Base-by-base conservation (phyloP, 2,113 vertebrate species). In the Nettapus auritus region DNA sequence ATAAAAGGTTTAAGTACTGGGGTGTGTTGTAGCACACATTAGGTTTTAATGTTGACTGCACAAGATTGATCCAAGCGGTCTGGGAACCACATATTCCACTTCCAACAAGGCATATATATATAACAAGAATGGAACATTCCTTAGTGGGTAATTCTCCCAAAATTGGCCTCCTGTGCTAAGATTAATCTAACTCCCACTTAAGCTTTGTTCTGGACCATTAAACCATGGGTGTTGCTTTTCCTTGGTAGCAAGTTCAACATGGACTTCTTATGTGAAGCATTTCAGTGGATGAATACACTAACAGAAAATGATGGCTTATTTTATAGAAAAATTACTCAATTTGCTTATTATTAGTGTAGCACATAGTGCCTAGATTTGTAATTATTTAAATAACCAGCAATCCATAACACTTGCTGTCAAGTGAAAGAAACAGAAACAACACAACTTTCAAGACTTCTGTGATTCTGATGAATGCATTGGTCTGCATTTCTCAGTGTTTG, bases 81-180 rank as follows among this genome's bases (percentile, higher is more conserved):
- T 92, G 53, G 38, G 60, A 86, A 83, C 22, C 15, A 66, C 31
- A 62, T 67, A 94, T 50, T 88, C 44, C 46, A 40, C 42, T 92
- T 90, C 33, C n/a, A 92, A 70, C 28, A 50, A 70, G 36, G 44
- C 76, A 86, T 21, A 67, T 31, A 67, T 31, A 70, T 80, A 79
- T 89, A 81, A 67, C 12, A 68, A 81, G 60, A 90, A 84, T 88
- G 77, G 77, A 81, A 78, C 67, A 52, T 88, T 96, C 52, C 60
- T 86, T 71, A 60, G 56, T 20, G 59, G 16, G 26, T 16, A 28
- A 29, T 52, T 93, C 56, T 93, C 38, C 42, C 28, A n/a, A 76
- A 66, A 93, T 55, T 82, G 42, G 33, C 60, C 85, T 91, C 67
- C 46, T 88, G 60, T 77, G 76, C 42, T 63, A 81, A 83, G 40